A percentile compares a stretch with the other conserved stretches of the same genome.
phyloP scores from a whole-genome alignment of 2,888 invertebrate genomes.

The Hirtodrosophila trivittata region DNA sequence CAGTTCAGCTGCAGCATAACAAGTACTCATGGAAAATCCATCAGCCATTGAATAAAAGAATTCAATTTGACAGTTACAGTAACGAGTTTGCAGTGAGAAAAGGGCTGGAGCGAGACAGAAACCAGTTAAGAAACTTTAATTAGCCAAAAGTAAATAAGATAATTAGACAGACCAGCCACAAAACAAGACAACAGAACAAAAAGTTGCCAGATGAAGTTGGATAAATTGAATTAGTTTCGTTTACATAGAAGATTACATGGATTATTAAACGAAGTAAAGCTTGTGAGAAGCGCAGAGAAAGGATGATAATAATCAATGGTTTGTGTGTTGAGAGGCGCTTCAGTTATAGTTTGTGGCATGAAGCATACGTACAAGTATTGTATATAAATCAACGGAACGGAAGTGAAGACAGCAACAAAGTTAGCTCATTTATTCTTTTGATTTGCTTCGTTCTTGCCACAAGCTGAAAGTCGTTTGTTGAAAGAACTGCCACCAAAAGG shows the following conservation, averaged over 20 bases:
- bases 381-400: constrained; percentile 50
- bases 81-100: not conserved
- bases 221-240: constrained; percentile 79
- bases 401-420: constrained; percentile 45
- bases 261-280: constrained; percentile 29
- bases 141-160: constrained; percentile 61
- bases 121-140: constrained; percentile 48
- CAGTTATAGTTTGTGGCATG: constrained; percentile 15
- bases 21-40: constrained; percentile 16
- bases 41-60: not conserved
- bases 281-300: constrained; percentile 9
- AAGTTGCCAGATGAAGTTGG: constrained; percentile 38
- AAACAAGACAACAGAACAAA: constrained; percentile 4
- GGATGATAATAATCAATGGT: too few species aligned
- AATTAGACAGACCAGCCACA: constrained; percentile 30
- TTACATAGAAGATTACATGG: constrained; percentile 71
- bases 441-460: constrained; percentile 9
- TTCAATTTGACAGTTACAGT: not conserved
- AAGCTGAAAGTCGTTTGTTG: constrained; percentile 18
- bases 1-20: constrained; percentile 66
- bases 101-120: not conserved
- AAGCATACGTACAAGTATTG: too few species aligned
- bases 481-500: constrained; percentile 24
- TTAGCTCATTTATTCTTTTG: constrained; percentile 18
- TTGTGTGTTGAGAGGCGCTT: constrained; percentile 28